Evolutionary conservation across 1,140 invertebrate genomes (phyloP).

Genomic region (Adoxophyes honmai): DNA sequence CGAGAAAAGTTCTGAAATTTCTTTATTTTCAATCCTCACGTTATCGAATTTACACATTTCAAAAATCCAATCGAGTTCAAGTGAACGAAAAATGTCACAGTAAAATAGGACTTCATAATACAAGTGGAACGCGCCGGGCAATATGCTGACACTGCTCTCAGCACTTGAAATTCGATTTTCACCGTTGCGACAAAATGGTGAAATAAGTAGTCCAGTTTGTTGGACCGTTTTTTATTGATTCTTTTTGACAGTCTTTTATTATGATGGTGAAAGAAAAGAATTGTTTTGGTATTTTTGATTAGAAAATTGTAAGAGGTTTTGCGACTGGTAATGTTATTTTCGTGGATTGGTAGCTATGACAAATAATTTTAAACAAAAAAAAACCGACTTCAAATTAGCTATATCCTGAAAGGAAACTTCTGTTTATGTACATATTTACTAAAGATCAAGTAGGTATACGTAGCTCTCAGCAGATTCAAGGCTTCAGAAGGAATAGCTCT

Average conservation of each 20-base stretch:
- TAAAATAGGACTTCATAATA: conserved; percentile 66
- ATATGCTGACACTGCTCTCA: conserved; percentile 56
- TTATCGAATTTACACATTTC: conserved; percentile 69
- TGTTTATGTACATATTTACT: too few species aligned
- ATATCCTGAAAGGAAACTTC: too few species aligned
- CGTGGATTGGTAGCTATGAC: too few species aligned
- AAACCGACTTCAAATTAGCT: too few species aligned
- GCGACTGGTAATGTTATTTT: too few species aligned
- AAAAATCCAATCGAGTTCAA: conserved; percentile 60
- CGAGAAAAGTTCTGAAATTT: conserved; percentile 1
- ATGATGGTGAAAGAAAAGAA: not conserved
- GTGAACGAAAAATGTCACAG: conserved; percentile 65
- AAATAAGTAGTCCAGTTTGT: conserved; percentile 41
- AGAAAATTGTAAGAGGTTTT: not conserved
- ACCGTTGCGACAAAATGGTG: conserved; percentile 38
- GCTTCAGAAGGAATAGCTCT: too few species aligned
- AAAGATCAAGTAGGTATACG: too few species aligned
- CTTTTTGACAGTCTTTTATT: conserved; percentile 13
- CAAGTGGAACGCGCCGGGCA: conserved; percentile 48
- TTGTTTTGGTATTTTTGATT: not conserved
- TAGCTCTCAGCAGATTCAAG: too few species aligned
- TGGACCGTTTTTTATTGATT: conserved; percentile 12
- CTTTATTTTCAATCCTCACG: conserved; percentile 30
- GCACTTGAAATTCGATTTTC: conserved; percentile 59
- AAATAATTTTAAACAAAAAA: too few species aligned